These are phyloP conservation scores for Blastobasis lacticolella DNA, from an alignment of 2,888 invertebrate species.

Conservation along the genomic window DNA sequence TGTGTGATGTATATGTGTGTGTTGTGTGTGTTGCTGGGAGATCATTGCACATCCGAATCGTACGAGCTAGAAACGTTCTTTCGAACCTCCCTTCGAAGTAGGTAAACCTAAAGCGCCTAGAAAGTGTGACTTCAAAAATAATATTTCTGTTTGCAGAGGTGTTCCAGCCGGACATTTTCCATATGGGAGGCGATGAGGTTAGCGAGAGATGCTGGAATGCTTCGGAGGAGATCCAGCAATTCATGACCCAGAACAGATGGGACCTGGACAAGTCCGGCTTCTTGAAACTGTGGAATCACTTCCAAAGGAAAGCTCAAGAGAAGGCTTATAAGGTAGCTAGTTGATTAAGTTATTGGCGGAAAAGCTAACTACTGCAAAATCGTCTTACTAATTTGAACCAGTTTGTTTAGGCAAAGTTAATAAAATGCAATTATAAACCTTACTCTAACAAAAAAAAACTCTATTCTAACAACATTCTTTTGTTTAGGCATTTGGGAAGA, in stretches of 20 bases:
- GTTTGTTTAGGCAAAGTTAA: background rate
- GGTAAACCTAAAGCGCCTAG: too few relatives aligned
- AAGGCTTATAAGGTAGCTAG: slow-evolving; percentile 63
- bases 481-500: slow-evolving; percentile 62
- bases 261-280: slow-evolving; percentile 73
- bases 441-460: background rate
- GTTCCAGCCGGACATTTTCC: slow-evolving; percentile 83
- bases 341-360: background rate
- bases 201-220: slow-evolving; percentile 84
- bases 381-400: background rate
- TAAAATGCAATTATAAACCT: background rate
- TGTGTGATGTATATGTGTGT: too few relatives aligned
- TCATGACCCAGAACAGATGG: slow-evolving; percentile 80
- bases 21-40: too few relatives aligned
- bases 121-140: too few relatives aligned
- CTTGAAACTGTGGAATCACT: slow-evolving; percentile 82
- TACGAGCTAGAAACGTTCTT: too few relatives aligned
- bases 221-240: slow-evolving; percentile 77
- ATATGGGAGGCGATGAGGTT: slow-evolving; percentile 92
- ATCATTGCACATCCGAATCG: too few relatives aligned
- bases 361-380: background rate
- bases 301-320: slow-evolving; percentile 80
- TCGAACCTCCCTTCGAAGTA: too few relatives aligned
- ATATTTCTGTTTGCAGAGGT: slow-evolving; percentile 47
- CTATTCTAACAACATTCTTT: slow-evolving; percentile 1